Evolutionary conservation across 1,140 invertebrate species (phyloP), one percentile per base, ranked within the genome.

Genomic region (Drosophila orena): DNA sequence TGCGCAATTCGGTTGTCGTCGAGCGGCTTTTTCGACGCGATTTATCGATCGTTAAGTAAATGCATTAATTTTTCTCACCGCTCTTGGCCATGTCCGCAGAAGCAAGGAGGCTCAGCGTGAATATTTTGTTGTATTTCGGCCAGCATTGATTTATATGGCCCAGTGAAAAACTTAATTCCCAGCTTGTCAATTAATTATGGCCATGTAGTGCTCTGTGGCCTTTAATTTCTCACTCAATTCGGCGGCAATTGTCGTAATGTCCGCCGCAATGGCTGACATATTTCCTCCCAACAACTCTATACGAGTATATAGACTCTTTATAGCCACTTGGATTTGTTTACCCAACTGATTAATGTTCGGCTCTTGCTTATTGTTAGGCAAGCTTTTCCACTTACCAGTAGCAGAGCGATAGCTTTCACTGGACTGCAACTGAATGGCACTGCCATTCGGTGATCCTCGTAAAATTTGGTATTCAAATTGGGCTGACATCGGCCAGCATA

Each of bases 1-100:
- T 88, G 84, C 84, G 83, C 83, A 88, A 88, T 88, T 84, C 84
- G 79, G 84, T 88, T 88, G 83, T 89, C 84, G 83, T 88, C 83
- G 72, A 44, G 52, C 65, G 44, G 79, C 74, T 74, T 80, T 65
- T 76, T 61, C 44, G 54, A 43, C 49, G 73, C 64, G 58, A 81
- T 77, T 86, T 79, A 89, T 89, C 81, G 78, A 66, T 88, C 74
- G 73, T 78, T 86, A 81, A 71, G 57, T 73, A 70, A 81, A 79
- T 81, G 74, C 78, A 88, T 88, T 77, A 79, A 72, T 76, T 84
- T 79, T 79, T 65, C 42, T 64, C 56, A 68, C 52, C 56, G 52
- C 46, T 59, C 47, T 68, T 60, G 55, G 53, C 47, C 64, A 43
- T 70, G 75, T 60, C 50, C 61, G 55, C 24, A 20, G 40, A 37